These are phyloP conservation scores for Apamea monoglypha DNA, from an alignment of 2,888 invertebrate species.

Conservation along the genomic window DNA sequence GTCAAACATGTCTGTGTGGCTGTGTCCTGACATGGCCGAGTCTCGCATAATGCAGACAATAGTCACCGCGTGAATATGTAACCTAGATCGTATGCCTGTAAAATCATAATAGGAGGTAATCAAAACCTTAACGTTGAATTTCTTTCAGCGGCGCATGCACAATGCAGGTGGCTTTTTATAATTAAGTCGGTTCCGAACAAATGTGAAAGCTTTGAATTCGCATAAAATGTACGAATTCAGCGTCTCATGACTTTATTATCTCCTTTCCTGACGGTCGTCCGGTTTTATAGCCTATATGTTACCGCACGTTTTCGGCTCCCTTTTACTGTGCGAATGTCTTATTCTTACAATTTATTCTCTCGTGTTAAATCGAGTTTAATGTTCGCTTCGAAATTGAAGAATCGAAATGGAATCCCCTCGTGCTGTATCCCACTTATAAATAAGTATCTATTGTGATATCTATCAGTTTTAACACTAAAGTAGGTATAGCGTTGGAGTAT, in stretches of 20 bases:
- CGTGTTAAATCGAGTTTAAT: slow-evolving; percentile 47
- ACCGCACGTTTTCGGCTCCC: slow-evolving; percentile 55
- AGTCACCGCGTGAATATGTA: slow-evolving; percentile 25
- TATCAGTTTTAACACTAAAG: slow-evolving; percentile 23
- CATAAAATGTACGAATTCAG: slow-evolving; percentile 53
- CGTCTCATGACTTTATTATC: slow-evolving; percentile 61
- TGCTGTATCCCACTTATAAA: neutral
- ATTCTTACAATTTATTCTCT: slow-evolving; percentile 48
- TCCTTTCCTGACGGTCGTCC: slow-evolving; percentile 59
- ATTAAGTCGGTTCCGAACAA: slow-evolving; percentile 45
- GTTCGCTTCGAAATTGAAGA: slow-evolving; percentile 35
- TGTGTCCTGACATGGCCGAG: slow-evolving; percentile 29
- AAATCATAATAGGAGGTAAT: slow-evolving; percentile 11
- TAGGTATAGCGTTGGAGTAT: slow-evolving; percentile 2
- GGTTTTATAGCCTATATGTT: slow-evolving; percentile 60
- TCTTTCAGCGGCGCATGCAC: slow-evolving; percentile 15
- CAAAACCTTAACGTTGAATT: slow-evolving; percentile 17
- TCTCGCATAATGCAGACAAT: slow-evolving; percentile 40
- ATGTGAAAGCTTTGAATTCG: slow-evolving; percentile 58
- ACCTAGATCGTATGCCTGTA: slow-evolving; percentile 33
- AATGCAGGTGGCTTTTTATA: slow-evolving; percentile 37
- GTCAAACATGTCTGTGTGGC: slow-evolving; percentile 56
- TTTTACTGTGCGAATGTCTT: slow-evolving; percentile 54
- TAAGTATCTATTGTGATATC: slow-evolving; percentile 14
- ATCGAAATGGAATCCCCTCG: slow-evolving; percentile 24